Base-by-base conservation (phyloP, 2,113 vertebrate species). In the Amblyopsis rosae region DNA sequence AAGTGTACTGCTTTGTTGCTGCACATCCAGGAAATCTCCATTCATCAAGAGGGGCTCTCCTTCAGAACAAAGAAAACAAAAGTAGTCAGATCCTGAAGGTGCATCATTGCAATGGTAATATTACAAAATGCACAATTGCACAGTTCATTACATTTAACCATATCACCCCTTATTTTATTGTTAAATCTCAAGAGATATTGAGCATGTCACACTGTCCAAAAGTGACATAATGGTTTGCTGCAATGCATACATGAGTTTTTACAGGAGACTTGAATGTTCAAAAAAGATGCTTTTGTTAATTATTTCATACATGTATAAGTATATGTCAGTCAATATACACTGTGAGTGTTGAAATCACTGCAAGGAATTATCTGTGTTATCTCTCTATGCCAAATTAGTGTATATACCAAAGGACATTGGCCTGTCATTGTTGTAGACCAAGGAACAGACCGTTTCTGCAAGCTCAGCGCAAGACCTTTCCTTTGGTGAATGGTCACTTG, bases 331-430 rank as follows among this genome's bases (percentile, higher is more conserved):
- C 11, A 17, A 17, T 4, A 9, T 19, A 9, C 35, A 45, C 33
- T 10, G 2, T 11, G 35, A 60, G 9, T 9, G 12, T 19, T 12
- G 2, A 26, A 26, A 26, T 26, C 26, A 26, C 26, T 26, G 26
- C 26, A 26, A 26, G 26, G 26, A 2, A 26, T 26, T 26, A 26
- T n/a, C 16, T 57, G n/a, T 67, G 15, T 58, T 47, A 53, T 19
- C 33, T 59, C 32, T 50, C 13, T 45, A 61, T 13, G 32, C 53
- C 26, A 64, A 11, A 48, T 41, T 1, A 2, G 59, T 35, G 57
- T 67, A 75, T 94, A 94, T 89, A 97, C 96, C 95, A 78, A 94
- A 73, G 69, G 95, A 95, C 87, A 93, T 96, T 56, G 94, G 94
- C 69, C 95, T 93, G 86, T 95, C 93, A 0, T 80, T 93, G 73